phyloP scores from a whole-genome alignment of 2,888 invertebrate genomes.

The Drosophila koepferae region DNA sequence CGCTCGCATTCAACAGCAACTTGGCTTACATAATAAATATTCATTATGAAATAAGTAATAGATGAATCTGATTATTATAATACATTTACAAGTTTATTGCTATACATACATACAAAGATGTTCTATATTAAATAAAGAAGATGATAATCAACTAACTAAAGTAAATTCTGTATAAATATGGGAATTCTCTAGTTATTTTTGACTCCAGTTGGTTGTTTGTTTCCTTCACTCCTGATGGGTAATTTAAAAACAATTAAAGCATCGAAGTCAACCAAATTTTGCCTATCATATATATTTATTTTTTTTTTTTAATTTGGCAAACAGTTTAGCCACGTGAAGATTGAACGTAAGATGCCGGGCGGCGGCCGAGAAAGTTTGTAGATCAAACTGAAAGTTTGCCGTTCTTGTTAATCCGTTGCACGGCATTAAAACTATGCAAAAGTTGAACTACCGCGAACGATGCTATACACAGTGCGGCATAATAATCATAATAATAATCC shows the following conservation, averaged over 20 bases:
- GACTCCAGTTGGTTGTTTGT: neutral
- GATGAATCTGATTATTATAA: neutral
- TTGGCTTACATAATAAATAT: constrained; percentile 1
- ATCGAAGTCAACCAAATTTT: constrained; percentile 43
- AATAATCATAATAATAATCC: constrained; percentile 81
- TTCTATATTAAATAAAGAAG: neutral
- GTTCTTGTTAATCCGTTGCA: constrained; percentile 77
- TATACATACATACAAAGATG: neutral
- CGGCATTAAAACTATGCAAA: constrained; percentile 76
- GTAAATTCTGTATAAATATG: neutral
- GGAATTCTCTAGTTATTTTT: neutral
- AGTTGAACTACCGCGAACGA: constrained; percentile 54
- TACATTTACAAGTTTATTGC: neutral
- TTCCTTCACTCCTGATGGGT: neutral
- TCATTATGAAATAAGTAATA: neutral
- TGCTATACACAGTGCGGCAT: constrained; percentile 53
- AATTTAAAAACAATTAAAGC: constrained; percentile 65
- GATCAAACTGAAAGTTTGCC: constrained; percentile 76
- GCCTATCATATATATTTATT: constrained; percentile 31
- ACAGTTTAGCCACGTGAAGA: constrained; percentile 70
- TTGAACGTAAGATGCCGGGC: constrained; percentile 22
- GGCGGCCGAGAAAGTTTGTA: constrained; percentile 63
- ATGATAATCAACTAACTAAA: neutral
- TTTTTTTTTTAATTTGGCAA: constrained; percentile 38
- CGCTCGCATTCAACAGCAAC: neutral